Evolutionary conservation across 2,113 vertebrate genomes (phyloP).

Genomic region (Indicator maculatus): DNA sequence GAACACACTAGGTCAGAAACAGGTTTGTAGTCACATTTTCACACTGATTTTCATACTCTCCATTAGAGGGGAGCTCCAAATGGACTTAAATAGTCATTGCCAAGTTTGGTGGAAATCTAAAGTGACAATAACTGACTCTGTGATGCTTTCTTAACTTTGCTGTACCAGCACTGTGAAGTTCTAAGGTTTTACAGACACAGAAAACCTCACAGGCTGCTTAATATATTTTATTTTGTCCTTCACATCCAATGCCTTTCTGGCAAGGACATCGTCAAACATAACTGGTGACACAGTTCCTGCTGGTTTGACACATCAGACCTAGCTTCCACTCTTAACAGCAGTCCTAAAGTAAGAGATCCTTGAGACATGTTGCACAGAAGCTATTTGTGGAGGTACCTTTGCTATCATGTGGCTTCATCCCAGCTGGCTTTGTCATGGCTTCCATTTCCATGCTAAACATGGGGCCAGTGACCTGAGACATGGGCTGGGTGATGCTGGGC

Average conservation of each 20-base stretch:
- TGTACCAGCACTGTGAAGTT: neutral
- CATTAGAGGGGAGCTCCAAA: neutral
- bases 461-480: neutral
- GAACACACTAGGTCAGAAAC: neutral
- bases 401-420: neutral
- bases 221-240: neutral
- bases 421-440: neutral
- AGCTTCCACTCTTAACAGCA: neutral
- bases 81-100: neutral
- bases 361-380: neutral
- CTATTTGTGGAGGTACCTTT: neutral
- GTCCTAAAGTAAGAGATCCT: neutral
- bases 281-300: neutral
- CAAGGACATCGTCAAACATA: neutral
- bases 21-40: neutral
- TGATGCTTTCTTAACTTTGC: neutral
- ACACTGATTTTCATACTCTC: neutral
- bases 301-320: neutral
- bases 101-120: neutral
- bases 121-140: neutral
- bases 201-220: neutral
- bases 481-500: neutral
- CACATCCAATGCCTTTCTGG: neutral
- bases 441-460: conserved; percentile 28
- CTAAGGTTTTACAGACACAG: neutral